A percentile compares a stretch with the other conserved stretches of the same genome.
Evolutionary conservation across 2,113 vertebrate genomes (phyloP).

Genomic region (Macheiramphus alcinus): DNA sequence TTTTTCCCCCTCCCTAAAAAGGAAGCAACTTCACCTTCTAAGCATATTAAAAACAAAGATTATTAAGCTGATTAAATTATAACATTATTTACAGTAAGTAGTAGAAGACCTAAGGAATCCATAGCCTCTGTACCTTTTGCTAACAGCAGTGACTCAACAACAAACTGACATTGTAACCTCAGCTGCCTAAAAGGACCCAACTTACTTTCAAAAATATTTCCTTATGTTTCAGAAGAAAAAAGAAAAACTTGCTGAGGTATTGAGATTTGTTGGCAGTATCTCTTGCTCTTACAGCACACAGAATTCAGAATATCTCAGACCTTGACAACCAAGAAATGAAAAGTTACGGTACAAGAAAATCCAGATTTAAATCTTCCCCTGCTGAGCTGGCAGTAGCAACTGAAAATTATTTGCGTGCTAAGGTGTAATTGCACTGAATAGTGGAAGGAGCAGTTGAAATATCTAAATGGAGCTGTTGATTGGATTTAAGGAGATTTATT

Average conservation of each 20-base stretch:
- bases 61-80: background rate
- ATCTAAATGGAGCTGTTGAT: background rate
- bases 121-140: background rate
- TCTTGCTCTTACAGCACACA: background rate
- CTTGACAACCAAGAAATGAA: conserved; percentile 50
- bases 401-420: conserved; percentile 4
- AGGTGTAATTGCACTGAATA: background rate
- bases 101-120: background rate
- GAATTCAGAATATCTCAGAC: background rate
- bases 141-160: background rate
- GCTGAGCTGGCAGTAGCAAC: conserved; percentile 41
- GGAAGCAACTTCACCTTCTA: background rate
- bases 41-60: background rate
- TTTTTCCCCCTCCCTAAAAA: background rate
- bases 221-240: background rate
- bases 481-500: background rate
- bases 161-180: background rate
- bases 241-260: background rate
- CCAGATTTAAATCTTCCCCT: conserved; percentile 48
- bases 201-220: background rate
- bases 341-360: conserved; percentile 50
- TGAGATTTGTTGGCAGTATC: background rate
- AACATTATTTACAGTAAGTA: background rate
- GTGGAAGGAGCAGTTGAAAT: background rate
- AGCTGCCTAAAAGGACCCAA: background rate